Evolutionary conservation across 2,888 invertebrate species (phyloP), one percentile per base, ranked within the genome.

Genomic region (Lasioglossum morio): DNA sequence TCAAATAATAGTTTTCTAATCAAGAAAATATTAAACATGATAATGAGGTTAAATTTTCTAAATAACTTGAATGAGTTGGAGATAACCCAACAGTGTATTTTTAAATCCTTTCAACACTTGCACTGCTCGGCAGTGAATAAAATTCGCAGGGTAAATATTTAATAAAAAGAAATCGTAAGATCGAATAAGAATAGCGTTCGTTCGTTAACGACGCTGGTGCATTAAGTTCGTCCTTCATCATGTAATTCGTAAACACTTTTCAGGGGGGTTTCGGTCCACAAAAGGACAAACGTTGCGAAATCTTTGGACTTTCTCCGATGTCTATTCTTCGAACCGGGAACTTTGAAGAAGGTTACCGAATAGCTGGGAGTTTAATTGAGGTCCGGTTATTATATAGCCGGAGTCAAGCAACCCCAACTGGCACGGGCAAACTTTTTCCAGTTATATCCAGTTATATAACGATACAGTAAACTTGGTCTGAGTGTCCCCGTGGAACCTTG

Each of bases 401-500:
- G 60, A 63, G 34, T 34, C 66, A 34, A 66, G 34, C 34, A 19
- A 34, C 30, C 30, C 66, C 30, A 30, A 34, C 19, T 34, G 66
- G 34, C 66, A 30, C 34, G 19, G 16, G 16, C 19, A 34, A 66
- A 66, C 66, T 66, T 66, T 30, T 66, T 23, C 66, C 34, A 66
- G 34, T 8, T 63, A 4, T 27, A 27, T 27, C 48, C 19, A 19
- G 48, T 53, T 23, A 34, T 34, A 23, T 34, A 30, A 66, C 34
- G 66, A 66, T 34, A 66, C 34, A 19, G 34, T 34, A 34, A 34
- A 23, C 34, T 19, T 23, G 34, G 19, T n/a, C 75, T 23, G 23
- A 73, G 46, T 7, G 34, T n/a, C 23, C 57, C 27, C 4, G 19
- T n/a, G 74, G 60, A 80, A 40, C 69, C 70, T 73, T 63, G 72